Conservation (phyloP, 2,113 vertebrate species). For the Setophaga petechia region DNA sequence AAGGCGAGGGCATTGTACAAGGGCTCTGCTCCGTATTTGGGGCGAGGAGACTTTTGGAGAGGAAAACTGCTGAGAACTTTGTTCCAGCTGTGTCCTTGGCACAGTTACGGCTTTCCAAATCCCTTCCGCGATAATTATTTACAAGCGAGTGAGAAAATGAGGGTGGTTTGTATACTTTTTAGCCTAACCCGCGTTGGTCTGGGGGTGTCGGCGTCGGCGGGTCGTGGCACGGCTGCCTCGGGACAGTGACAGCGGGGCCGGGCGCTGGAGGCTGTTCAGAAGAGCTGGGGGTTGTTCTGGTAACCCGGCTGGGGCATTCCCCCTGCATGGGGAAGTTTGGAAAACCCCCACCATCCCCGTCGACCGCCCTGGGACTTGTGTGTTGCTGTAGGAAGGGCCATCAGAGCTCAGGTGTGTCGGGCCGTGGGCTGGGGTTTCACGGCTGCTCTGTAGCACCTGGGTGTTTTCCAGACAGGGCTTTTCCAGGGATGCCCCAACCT, state of each 20-base stretch:
- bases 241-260: neutral
- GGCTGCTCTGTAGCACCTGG: accelerated
- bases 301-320: neutral
- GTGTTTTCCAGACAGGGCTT: accelerated
- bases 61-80: neutral
- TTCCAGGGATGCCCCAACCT: accelerated
- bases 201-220: accelerated
- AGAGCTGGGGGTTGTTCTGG: neutral
- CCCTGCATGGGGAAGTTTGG: accelerated
- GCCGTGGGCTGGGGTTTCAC: accelerated
- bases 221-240: accelerated
- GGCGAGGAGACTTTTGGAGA: neutral
- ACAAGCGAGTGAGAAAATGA: neutral
- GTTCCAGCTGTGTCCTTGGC: neutral
- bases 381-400: neutral
- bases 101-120: neutral
- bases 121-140: neutral
- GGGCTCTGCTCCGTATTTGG: neutral
- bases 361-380: accelerated
- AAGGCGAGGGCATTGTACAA: accelerated
- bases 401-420: accelerated
- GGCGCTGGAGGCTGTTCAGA: accelerated
- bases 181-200: accelerated
- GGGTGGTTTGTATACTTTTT: neutral
- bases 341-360: accelerated